A percentile compares a stretch with the other conserved stretches of the same genome.
phyloP scores from a whole-genome alignment of 1,140 invertebrate genomes.

The Drosophila parabipectinata region DNA sequence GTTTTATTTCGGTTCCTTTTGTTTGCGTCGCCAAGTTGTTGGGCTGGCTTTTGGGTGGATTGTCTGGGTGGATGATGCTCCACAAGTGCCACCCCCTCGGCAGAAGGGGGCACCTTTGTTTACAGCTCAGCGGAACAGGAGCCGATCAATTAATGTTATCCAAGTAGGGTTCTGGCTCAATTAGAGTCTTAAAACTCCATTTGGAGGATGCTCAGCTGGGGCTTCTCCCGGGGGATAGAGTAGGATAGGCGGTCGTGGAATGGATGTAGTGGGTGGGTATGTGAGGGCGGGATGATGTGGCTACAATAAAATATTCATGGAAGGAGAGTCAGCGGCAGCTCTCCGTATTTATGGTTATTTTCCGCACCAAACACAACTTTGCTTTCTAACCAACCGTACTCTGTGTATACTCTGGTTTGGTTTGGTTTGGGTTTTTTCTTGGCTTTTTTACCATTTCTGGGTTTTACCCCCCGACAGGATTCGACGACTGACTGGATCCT shows the following conservation, averaged over 20 bases:
- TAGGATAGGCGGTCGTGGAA: not conserved
- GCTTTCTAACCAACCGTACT: conserved; percentile 31
- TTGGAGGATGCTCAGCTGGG: conserved; percentile 32
- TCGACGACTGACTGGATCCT: conserved; percentile 34
- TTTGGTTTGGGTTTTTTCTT: conserved; percentile 4
- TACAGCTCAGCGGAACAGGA: conserved; percentile 9
- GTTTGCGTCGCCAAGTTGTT: conserved; percentile 31
- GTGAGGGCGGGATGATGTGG: conserved; percentile 13
- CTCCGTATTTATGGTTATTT: conserved; percentile 49
- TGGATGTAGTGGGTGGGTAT: not conserved
- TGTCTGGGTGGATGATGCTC: conserved; percentile 12
- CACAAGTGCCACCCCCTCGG: conserved; percentile 31
- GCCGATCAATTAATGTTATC: conserved; percentile 47
- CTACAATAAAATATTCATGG: conserved; percentile 44
- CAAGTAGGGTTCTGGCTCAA: conserved; percentile 33
- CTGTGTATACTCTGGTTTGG: conserved; percentile 11
- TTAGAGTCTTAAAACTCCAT: conserved; percentile 53
- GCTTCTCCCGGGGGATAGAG: not conserved
- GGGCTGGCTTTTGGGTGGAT: conserved; percentile 5
- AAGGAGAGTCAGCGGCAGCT: conserved; percentile 10
- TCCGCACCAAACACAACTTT: conserved; percentile 47
- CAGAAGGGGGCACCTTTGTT: not conserved
- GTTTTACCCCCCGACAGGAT: conserved; percentile 17
- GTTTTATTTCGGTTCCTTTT: conserved; percentile 40
- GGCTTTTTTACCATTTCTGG: not conserved